Conservation (phyloP, 92 coral and sea anemone genomes). For the Palythoa grandis region DNA sequence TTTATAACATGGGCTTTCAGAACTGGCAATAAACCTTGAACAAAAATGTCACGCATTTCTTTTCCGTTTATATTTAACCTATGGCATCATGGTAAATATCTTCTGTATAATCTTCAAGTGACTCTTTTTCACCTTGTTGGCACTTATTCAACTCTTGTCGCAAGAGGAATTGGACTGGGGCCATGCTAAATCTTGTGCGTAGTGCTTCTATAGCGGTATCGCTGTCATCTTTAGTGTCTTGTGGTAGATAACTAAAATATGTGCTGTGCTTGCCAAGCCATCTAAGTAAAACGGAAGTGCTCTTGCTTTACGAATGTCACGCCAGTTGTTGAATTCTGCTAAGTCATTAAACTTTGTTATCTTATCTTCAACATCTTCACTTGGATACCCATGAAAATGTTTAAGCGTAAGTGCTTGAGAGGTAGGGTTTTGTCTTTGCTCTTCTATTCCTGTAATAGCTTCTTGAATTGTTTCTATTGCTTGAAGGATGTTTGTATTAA, state of each 20-base stretch:
- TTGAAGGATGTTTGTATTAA: not conserved
- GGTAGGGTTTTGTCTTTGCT: constrained; percentile 1
- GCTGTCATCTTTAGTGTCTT: not conserved
- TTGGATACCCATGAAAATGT: not conserved
- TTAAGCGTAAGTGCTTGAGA: not conserved
- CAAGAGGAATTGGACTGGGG: not conserved
- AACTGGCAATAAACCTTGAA: not conserved
- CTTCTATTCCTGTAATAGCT: not conserved
- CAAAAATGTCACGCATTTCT: not conserved
- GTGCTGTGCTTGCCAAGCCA: too few relatives aligned
- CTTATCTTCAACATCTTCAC: not conserved
- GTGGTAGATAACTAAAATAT: not conserved
- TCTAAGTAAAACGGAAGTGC: not conserved
- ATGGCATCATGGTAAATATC: not conserved
- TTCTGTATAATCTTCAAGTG: not conserved
- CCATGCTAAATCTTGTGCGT: not conserved
- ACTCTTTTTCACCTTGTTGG: not conserved
- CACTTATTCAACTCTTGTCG: not conserved
- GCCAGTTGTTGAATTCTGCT: not conserved
- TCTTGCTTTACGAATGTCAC: not conserved
- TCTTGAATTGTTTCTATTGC: not conserved
- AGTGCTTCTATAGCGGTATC: not conserved
- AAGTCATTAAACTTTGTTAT: not conserved
- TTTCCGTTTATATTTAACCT: not conserved
- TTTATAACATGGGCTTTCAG: not conserved